A percentile compares a stretch with the other conserved stretches of the same genome.
phyloP scores from a whole-genome alignment of 30 jellyfish, hydroid and myxozoan species.

The Haliclystus octoradiatus region DNA sequence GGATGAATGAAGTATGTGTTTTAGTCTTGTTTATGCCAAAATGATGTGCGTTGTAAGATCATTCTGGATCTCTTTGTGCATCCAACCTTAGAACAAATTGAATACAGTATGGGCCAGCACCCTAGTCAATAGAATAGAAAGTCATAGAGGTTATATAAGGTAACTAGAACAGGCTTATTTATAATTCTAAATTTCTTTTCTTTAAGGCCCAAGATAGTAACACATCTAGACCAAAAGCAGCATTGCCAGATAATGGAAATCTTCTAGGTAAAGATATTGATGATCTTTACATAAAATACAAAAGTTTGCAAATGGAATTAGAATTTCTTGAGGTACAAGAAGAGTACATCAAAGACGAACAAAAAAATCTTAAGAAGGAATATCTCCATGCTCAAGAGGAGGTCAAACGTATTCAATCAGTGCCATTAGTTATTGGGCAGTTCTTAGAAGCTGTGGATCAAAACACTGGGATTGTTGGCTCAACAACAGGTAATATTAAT shows the following conservation, averaged over 20 bases:
- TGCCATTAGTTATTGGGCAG: constrained; percentile 97
- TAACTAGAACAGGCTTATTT: too few relatives aligned
- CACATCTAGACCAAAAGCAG: too few relatives aligned
- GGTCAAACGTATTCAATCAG: constrained; percentile 84
- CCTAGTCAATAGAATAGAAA: too few relatives aligned
- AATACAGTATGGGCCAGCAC: too few relatives aligned
- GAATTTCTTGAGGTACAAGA: constrained; percentile 90
- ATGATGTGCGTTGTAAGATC: too few relatives aligned
- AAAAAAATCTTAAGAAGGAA: constrained; percentile 74
- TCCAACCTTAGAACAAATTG: too few relatives aligned
- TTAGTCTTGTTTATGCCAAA: too few relatives aligned
- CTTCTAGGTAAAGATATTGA: neutral
- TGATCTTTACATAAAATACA: constrained; percentile 15
- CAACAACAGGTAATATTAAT: constrained; percentile 98
- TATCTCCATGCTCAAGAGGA: constrained; percentile 94
- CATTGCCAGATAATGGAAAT: neutral
- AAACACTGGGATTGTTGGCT: constrained; percentile 91
- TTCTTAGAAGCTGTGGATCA: constrained; percentile 91
- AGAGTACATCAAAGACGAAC: constrained; percentile 93
- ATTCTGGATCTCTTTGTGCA: too few relatives aligned
- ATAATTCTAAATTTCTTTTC: too few relatives aligned
- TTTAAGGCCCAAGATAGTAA: too few relatives aligned
- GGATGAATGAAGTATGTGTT: too few relatives aligned
- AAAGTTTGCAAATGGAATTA: constrained; percentile 69
- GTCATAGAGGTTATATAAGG: too few relatives aligned